These are phyloP conservation scores for Agrochola circellaris DNA, from an alignment of 2,888 invertebrate species.

Conservation along the genomic window DNA sequence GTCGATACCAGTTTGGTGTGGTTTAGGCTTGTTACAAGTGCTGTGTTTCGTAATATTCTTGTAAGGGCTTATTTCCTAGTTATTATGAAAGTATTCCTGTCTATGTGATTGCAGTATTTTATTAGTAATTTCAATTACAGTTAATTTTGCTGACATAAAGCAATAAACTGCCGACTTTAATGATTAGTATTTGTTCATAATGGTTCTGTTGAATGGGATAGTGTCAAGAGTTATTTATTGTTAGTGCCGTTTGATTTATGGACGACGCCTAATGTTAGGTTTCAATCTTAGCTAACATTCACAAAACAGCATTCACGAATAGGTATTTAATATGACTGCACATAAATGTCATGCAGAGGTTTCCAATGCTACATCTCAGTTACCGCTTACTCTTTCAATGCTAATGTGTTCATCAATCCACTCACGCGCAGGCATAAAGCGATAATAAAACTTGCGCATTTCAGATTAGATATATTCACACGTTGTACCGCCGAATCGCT, in stretches of 20 bases:
- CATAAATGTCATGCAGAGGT: slow-evolving; percentile 32
- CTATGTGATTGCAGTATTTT: slow-evolving; percentile 42
- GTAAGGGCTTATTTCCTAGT: slow-evolving; percentile 55
- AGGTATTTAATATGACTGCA: not conserved
- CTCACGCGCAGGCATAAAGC: slow-evolving; percentile 60
- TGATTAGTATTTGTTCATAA: slow-evolving; percentile 48
- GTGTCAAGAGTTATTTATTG: slow-evolving; percentile 49
- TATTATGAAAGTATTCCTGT: slow-evolving; percentile 45
- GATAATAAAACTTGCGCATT: slow-evolving; percentile 63
- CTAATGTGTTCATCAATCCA: slow-evolving; percentile 62
- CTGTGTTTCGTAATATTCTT: slow-evolving; percentile 45
- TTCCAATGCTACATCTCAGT: slow-evolving; percentile 46
- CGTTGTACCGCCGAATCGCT: slow-evolving; percentile 52
- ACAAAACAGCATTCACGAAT: slow-evolving; percentile 18
- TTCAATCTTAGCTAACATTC: slow-evolving; percentile 9
- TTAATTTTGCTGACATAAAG: slow-evolving; percentile 49
- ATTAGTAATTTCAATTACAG: slow-evolving; percentile 54
- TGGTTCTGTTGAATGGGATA: slow-evolving; percentile 52
- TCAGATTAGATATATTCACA: slow-evolving; percentile 65
- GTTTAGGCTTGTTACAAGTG: slow-evolving; percentile 54
- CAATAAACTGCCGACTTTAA: slow-evolving; percentile 41
- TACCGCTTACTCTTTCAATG: slow-evolving; percentile 56
- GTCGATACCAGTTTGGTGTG: slow-evolving; percentile 50
- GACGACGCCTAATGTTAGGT: slow-evolving; percentile 4
- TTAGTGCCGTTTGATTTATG: slow-evolving; percentile 55